Percentiles rank a stretch among this genome's conserved stretches.
Evolutionary conservation across 35 echinoderm and acorn worm genomes (phyloP).

Genomic region (Ptychodera flava): DNA sequence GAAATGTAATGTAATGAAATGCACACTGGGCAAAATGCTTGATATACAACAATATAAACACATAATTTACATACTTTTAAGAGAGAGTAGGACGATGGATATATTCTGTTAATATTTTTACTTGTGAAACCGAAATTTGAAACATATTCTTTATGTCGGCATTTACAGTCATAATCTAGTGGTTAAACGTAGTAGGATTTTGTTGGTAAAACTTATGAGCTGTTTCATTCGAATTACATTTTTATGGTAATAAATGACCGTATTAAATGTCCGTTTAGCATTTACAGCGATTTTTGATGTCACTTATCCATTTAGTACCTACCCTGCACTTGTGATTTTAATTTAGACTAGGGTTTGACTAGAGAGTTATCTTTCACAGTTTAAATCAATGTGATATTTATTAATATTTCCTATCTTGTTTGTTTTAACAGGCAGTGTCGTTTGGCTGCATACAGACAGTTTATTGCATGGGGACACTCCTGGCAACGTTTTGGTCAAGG

Average conservation of each 20-base stretch:
- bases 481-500: too few species aligned
- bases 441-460: not conserved
- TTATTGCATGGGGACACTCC: too few species aligned
- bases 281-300: not conserved
- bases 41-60: too few species aligned
- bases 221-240: not conserved
- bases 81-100: not conserved
- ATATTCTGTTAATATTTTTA: constrained; percentile 7
- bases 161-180: too few species aligned
- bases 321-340: too few species aligned
- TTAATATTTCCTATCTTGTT: not conserved
- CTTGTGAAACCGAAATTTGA: not conserved
- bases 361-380: not conserved
- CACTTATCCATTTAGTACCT: too few species aligned
- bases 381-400: too few species aligned
- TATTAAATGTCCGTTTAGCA: not conserved
- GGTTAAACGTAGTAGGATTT: too few species aligned
- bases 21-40: too few species aligned
- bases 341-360: not conserved
- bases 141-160: too few species aligned
- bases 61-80: constrained; percentile 3
- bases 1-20: too few species aligned
- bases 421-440: not conserved
- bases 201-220: too few species aligned
- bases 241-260: not conserved